Conservation (phyloP, 1,140 invertebrate species). For the Drosophila kohkoa region DNA sequence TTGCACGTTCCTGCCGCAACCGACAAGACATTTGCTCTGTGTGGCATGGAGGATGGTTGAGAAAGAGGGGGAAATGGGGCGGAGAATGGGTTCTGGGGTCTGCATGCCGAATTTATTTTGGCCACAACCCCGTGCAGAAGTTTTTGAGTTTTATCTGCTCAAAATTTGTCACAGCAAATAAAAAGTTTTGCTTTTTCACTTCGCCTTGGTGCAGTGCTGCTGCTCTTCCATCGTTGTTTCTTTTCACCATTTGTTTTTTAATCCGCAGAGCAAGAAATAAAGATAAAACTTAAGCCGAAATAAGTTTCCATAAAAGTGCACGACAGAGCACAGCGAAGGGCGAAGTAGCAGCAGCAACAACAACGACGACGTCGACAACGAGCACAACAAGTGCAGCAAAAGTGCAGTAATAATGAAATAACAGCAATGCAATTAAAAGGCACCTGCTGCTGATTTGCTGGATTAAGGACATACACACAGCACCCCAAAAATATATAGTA, state of each 20-base stretch:
- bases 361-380: conserved; percentile 1
- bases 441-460: conserved; percentile 65
- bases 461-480: conserved; percentile 46
- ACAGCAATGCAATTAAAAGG: conserved; percentile 78
- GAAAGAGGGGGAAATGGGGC: neutral
- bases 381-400: conserved; percentile 37
- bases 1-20: conserved; percentile 24
- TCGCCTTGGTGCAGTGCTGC: conserved; percentile 30
- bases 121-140: conserved; percentile 59
- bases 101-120: conserved; percentile 65
- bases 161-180: conserved; percentile 83
- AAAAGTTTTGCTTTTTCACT: conserved; percentile 71
- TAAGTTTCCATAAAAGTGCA: conserved; percentile 70
- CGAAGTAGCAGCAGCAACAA: neutral
- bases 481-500: neutral
- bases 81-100: conserved; percentile 13
- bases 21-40: conserved; percentile 3
- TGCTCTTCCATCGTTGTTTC: conserved; percentile 15
- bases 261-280: conserved; percentile 71
- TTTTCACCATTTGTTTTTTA: conserved; percentile 61
- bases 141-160: conserved; percentile 74
- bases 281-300: conserved; percentile 80
- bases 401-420: conserved; percentile 77
- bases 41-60: neutral
- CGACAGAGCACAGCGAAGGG: conserved; percentile 4